Percentiles rank a stretch among this genome's conserved stretches.
Evolutionary conservation across 92 coral and sea anemone genomes (phyloP).

Genomic region (Paramuricea clavata): DNA sequence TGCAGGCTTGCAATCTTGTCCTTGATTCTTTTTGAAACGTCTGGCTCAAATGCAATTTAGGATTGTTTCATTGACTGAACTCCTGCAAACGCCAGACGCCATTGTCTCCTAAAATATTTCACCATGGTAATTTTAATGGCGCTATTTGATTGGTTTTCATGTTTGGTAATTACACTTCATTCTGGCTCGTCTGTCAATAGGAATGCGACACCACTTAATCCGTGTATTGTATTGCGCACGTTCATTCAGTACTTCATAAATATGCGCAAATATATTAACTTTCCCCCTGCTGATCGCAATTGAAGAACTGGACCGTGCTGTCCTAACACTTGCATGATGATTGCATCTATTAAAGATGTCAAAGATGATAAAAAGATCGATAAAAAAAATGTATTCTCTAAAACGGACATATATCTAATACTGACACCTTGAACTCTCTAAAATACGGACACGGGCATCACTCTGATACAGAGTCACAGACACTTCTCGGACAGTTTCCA

Average conservation of each 20-base stretch:
- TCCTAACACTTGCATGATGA: too few species aligned
- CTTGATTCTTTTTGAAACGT: background rate
- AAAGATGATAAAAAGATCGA: too few species aligned
- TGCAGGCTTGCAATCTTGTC: background rate
- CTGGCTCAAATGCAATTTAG: background rate
- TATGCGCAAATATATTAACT: slow-evolving; percentile 9
- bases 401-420: too few species aligned
- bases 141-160: slow-evolving; percentile 15
- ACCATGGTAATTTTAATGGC: slow-evolving; percentile 26
- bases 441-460: too few species aligned
- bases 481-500: too few species aligned
- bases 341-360: too few species aligned
- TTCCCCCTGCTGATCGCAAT: background rate
- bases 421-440: too few species aligned
- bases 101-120: slow-evolving; percentile 13
- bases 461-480: too few species aligned
- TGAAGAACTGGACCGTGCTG: too few species aligned
- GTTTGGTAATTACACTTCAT: slow-evolving; percentile 17
- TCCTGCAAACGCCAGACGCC: slow-evolving; percentile 27
- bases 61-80: background rate
- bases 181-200: slow-evolving; percentile 44
- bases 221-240: slow-evolving; percentile 26
- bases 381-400: too few species aligned
- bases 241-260: background rate
- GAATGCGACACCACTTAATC: slow-evolving; percentile 31